A percentile compares a stretch with the other conserved stretches of the same genome.
These are phyloP conservation scores for Chouioia cunea DNA, from an alignment of 2,888 invertebrate species.

Conservation along the genomic window DNA sequence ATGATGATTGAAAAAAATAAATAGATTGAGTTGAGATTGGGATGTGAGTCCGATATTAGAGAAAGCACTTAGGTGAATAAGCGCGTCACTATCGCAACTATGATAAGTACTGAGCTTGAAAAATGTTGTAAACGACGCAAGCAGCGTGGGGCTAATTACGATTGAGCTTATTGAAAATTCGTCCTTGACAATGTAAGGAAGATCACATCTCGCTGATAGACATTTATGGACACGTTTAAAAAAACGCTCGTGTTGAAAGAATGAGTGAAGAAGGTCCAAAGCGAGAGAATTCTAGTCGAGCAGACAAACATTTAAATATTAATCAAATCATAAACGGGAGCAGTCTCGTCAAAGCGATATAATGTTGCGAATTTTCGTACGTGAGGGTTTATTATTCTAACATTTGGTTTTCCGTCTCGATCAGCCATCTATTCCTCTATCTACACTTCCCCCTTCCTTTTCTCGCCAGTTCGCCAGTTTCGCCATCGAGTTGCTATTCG, in stretches of 20 bases:
- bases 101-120: constrained; percentile 9
- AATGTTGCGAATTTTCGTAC: background rate
- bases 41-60: background rate
- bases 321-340: constrained; percentile 63
- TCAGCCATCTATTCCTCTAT: no score
- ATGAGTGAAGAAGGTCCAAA: no score
- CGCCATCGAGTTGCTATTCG: background rate
- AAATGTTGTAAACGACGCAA: background rate
- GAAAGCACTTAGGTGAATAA: constrained; percentile 30
- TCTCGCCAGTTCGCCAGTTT: constrained; percentile 35
- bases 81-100: constrained; percentile 28
- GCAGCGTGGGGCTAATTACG: background rate
- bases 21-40: background rate
- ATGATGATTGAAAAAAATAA: constrained; percentile 6
- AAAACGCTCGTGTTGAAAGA: no score
- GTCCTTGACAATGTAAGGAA: constrained; percentile 56
- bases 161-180: no score
- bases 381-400: no score
- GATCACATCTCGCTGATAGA: constrained; percentile 63
- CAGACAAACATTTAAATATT: constrained; percentile 67
- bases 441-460: background rate
- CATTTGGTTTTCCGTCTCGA: no score
- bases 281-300: constrained; percentile 53
- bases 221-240: constrained; percentile 62
- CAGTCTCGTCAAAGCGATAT: constrained; percentile 43